A percentile compares a stretch with the other conserved stretches of the same genome.
These are phyloP conservation scores for Myotis davidii DNA, from an alignment of 2,113 vertebrate species.

Conservation along the genomic window DNA sequence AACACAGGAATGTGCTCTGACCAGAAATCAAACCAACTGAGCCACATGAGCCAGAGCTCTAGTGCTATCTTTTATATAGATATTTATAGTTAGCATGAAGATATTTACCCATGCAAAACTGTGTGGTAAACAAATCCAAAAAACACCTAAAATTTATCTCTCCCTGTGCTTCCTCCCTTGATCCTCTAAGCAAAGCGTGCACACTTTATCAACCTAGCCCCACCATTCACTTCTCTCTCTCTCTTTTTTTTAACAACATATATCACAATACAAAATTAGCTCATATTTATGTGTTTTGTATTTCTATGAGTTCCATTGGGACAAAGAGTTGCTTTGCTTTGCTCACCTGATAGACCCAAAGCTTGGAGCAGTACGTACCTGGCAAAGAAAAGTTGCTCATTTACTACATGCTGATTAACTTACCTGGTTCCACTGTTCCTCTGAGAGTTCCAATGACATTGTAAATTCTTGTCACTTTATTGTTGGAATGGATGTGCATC, in stretches of 20 bases:
- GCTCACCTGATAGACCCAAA: not conserved
- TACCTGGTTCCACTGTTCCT: conserved; percentile 95
- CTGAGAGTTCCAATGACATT: conserved; percentile 94
- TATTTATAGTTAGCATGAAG: not conserved
- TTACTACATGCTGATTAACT: not conserved
- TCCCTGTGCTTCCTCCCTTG: not conserved
- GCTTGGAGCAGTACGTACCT: not conserved
- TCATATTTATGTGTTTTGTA: not conserved
- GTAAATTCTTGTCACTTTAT: conserved; percentile 92
- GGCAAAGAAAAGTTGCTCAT: no score
- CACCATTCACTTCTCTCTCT: not conserved
- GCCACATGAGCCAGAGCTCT: not conserved
- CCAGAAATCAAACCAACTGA: not conserved
- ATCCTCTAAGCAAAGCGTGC: not conserved
- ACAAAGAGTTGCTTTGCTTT: not conserved
- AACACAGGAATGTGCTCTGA: not conserved
- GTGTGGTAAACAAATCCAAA: not conserved
- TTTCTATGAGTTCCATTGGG: not conserved
- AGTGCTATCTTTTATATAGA: not conserved
- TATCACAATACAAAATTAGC: not conserved
- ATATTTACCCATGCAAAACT: not conserved
- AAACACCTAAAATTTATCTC: not conserved
- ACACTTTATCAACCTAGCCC: not conserved
- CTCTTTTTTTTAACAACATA: not conserved
- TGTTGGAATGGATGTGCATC: conserved; percentile 92